A percentile compares a stretch with the other conserved stretches of the same genome.
Conservation (phyloP, 2,888 invertebrate genomes). For the Xestia sexstrigata region DNA sequence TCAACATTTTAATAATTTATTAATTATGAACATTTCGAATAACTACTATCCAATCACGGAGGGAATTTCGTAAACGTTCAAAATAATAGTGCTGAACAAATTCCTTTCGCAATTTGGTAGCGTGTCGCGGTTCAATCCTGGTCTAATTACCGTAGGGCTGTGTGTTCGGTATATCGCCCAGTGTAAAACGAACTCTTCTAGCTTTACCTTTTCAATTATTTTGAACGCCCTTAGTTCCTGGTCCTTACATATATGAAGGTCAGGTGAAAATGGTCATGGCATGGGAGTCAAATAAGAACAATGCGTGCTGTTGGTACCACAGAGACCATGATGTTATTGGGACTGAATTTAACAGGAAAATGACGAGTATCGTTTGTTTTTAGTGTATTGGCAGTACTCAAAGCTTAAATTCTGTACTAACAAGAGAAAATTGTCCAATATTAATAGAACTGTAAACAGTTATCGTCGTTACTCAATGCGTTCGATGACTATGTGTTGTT, state of each 20-base stretch:
- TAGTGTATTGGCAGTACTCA: not conserved
- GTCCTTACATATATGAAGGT: slow-evolving; percentile 43
- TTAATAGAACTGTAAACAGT: not conserved
- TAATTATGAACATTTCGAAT: slow-evolving; percentile 24
- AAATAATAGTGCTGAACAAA: slow-evolving; percentile 59
- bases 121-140: slow-evolving; percentile 63
- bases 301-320: slow-evolving; percentile 71
- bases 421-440: not conserved
- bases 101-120: slow-evolving; percentile 58
- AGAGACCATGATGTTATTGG: slow-evolving; percentile 70
- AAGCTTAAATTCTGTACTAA: slow-evolving; percentile 1
- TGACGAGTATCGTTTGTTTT: slow-evolving; percentile 11
- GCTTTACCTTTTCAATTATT: slow-evolving; percentile 57
- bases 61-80: slow-evolving; percentile 55
- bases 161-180: slow-evolving; percentile 53
- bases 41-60: slow-evolving; percentile 40
- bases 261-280: slow-evolving; percentile 67
- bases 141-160: slow-evolving; percentile 62
- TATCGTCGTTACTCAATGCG: not conserved
- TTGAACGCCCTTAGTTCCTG: slow-evolving; percentile 27
- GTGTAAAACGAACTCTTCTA: slow-evolving; percentile 55
- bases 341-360: slow-evolving; percentile 70
- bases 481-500: not conserved
- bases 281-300: slow-evolving; percentile 68
- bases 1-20: slow-evolving; percentile 34